Evolutionary conservation across 2,797 vertebrate genomes (phyloP).

Genomic region (Eospalax fontanierii): DNA sequence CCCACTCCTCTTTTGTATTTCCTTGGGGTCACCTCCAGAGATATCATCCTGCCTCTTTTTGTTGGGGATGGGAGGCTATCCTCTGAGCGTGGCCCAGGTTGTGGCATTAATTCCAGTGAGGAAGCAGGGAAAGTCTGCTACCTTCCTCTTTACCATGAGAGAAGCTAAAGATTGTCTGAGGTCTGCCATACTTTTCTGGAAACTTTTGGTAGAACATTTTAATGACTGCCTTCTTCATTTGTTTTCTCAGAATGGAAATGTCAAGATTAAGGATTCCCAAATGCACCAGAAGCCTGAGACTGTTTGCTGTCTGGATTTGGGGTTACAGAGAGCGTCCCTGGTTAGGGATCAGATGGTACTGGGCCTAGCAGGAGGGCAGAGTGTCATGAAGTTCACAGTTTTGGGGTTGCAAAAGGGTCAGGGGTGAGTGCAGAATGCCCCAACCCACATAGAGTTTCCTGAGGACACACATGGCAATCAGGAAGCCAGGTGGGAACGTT

Average conservation of each 20-base stretch:
- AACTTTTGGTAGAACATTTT: background rate
- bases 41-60: background rate
- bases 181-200: background rate
- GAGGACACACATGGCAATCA: background rate
- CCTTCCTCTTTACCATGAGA: background rate
- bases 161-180: background rate
- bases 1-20: background rate
- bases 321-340: background rate
- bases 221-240: background rate
- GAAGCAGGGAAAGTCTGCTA: background rate
- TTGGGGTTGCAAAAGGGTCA: background rate
- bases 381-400: background rate
- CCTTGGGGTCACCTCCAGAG: background rate
- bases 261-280: background rate
- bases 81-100: background rate
- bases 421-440: background rate
- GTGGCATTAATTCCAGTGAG: background rate
- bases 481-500: too few relatives aligned
- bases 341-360: background rate
- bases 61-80: background rate
- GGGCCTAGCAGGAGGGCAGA: background rate
- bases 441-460: background rate
- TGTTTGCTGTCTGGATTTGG: background rate
- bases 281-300: background rate
- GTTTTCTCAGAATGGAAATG: slow-evolving; percentile 30